Evolutionary conservation across 2,113 vertebrate species (phyloP).

Genomic region (Cygnus atratus): DNA sequence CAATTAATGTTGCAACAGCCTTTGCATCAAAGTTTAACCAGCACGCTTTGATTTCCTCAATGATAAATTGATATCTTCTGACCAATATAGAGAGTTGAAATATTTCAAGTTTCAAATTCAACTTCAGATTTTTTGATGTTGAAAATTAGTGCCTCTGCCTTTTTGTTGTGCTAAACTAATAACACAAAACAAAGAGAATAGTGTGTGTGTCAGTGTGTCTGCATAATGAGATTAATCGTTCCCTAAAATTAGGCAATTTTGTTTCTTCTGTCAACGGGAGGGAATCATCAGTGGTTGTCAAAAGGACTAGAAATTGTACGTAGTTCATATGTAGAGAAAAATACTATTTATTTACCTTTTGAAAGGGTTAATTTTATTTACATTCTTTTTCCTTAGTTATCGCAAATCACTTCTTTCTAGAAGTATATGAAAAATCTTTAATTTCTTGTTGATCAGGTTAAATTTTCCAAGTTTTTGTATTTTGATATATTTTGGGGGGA

Average conservation of each 20-base stretch:
- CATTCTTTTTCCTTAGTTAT: neutral
- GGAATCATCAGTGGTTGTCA: neutral
- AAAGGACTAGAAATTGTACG: neutral
- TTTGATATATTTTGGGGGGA: neutral
- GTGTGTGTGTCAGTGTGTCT: neutral
- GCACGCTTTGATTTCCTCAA: conserved; percentile 50
- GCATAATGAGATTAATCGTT: neutral
- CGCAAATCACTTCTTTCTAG: neutral
- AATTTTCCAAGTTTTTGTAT: neutral
- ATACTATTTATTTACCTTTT: neutral
- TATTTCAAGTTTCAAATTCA: neutral
- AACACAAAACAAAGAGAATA: neutral
- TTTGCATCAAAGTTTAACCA: conserved; percentile 52
- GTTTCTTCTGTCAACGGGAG: neutral
- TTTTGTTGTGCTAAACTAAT: conserved; percentile 15
- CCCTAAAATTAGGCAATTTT: neutral
- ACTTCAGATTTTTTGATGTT: neutral
- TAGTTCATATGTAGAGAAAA: neutral
- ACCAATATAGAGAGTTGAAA: neutral
- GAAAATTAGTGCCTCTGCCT: neutral
- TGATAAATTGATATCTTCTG: conserved; percentile 29
- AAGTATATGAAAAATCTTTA: neutral
- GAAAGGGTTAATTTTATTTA: neutral
- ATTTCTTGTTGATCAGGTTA: neutral
- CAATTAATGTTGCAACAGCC: conserved; percentile 47